Percentiles rank a stretch among this genome's conserved stretches.
phyloP scores from a whole-genome alignment of 2,888 invertebrate genomes.

The Cryptosula pallasiana region DNA sequence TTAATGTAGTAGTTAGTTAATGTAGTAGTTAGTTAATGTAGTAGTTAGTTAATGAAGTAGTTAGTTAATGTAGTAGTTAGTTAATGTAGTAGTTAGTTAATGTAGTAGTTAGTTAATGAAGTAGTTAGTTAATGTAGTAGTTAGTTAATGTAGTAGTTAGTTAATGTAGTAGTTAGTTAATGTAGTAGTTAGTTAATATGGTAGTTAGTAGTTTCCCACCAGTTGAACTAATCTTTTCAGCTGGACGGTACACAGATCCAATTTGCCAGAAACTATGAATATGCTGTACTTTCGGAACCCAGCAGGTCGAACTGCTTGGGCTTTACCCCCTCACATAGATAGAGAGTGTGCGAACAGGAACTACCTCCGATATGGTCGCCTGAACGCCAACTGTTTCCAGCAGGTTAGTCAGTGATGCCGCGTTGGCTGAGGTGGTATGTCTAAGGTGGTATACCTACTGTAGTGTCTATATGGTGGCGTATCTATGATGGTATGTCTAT shows the following conservation, averaged over 20 bases:
- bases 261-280: not conserved
- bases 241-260: slow-evolving; percentile 2
- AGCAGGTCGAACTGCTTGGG: slow-evolving; percentile 2
- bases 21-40: not conserved
- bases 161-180: not conserved
- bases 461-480: too few species aligned
- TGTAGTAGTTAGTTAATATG: not conserved
- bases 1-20: not conserved
- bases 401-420: not conserved
- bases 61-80: not conserved
- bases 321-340: slow-evolving; percentile 3
- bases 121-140: not conserved
- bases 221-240: not conserved
- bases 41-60: not conserved
- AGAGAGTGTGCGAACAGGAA: not conserved
- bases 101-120: not conserved
- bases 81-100: not conserved
- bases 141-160: not conserved
- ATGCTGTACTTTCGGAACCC: slow-evolving; percentile 17
- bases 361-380: not conserved
- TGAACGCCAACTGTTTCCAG: not conserved
- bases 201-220: not conserved
- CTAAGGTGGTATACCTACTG: too few species aligned
- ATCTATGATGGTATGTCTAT: too few species aligned
- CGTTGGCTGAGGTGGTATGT: too few species aligned